Evolutionary conservation across 2,888 invertebrate species (phyloP).

Genomic region (Caenorhabditis angaria): DNA sequence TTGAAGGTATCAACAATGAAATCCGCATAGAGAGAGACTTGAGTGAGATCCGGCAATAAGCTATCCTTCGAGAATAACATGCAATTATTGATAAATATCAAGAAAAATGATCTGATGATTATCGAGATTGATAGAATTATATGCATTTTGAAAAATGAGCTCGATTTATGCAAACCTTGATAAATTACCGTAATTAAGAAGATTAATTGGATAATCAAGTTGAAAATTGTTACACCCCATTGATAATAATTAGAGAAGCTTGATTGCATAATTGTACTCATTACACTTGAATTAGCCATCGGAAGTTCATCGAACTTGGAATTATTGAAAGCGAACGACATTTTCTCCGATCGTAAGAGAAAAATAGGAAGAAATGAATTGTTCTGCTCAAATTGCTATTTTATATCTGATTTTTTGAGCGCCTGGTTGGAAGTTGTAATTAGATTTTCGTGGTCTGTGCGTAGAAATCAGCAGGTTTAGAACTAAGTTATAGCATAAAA

Average conservation of each 20-base stretch:
- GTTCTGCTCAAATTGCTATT: too few species aligned
- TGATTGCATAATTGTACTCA: not conserved
- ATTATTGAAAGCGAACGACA: not conserved
- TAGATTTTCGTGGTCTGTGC: too few species aligned
- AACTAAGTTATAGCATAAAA: too few species aligned
- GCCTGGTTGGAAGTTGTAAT: too few species aligned
- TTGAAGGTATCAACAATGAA: not conserved
- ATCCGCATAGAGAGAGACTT: not conserved
- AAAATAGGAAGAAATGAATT: too few species aligned
- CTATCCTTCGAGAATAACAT: not conserved
- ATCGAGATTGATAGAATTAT: not conserved
- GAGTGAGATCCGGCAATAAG: not conserved
- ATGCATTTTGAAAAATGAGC: slow-evolving; percentile 1
- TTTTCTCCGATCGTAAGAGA: not conserved
- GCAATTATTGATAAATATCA: not conserved
- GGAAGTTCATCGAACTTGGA: not conserved
- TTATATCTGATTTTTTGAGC: too few species aligned
- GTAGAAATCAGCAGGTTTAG: too few species aligned
- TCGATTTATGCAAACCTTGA: not conserved
- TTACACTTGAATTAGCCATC: not conserved
- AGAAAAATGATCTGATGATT: not conserved
- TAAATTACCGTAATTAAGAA: not conserved
- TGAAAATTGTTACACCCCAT: not conserved
- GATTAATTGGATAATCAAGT: not conserved
- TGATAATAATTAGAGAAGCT: not conserved